Base-by-base conservation (phyloP, 2,113 vertebrate genomes). In the Oncorhynchus gorbuscha region DNA sequence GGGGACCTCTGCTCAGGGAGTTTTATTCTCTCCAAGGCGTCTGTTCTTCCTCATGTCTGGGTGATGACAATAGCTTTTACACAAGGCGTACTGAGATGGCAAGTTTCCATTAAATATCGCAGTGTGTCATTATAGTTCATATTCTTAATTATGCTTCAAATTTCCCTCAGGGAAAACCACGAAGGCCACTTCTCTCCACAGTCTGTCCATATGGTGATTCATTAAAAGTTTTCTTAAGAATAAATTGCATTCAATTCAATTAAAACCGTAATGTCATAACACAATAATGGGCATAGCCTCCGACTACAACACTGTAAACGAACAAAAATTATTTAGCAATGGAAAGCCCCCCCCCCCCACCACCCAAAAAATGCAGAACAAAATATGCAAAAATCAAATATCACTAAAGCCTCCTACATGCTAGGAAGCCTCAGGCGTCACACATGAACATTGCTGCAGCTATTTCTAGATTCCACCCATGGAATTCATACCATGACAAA, bases 161-260 rank as follows among this genome's bases (percentile, higher is more conserved):
- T 90, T 87, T 93, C 90, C 94, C 91, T 89, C 74, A 90, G 94
- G 94, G 92, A 93, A 93, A 88, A 90, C 89, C 83, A 90, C 58
- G 84, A 89, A 92, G 94, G 91, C 93, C 91, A 94, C 91, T 89
- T 92, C 91, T 92, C 91, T 91, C 88, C 81, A 90, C 93, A 91
- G 90, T 93, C 90, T 93, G 91, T 93, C 93, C 93, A 92, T 93
- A 93, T 94, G 92, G 92, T 89, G 93, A 92, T 94, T 94, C 92
- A 94, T 94, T 94, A 94, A 94, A 94, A 94, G 91, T 94, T 94
- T 94, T 93, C 91, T 93, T 93, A 91, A 92, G 92, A 94, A 93
- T 93, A 94, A 92, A 94, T 94, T 93, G 91, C 91, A 92, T 94
- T 94, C 91, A 92, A 93, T 94, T 94, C 91, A 94, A 94, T 94